phyloP scores from a whole-genome alignment of 1,140 invertebrate genomes.

The Drosophila mayri region DNA sequence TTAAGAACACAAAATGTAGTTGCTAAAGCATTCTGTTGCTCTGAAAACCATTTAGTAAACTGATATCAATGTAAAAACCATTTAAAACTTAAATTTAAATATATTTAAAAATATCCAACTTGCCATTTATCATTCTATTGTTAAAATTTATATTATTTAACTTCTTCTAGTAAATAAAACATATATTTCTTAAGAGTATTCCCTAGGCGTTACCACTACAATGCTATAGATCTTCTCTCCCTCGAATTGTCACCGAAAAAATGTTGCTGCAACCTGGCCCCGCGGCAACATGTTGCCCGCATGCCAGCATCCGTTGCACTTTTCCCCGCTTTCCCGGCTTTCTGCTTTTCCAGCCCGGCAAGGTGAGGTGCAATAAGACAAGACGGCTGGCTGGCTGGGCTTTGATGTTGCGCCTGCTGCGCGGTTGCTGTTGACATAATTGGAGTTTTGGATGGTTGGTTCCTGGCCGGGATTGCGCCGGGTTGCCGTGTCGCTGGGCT shows the following conservation, averaged over 20 bases:
- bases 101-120: too few relatives aligned
- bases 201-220: fast-evolving
- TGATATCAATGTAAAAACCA: too few relatives aligned
- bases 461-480: constrained; percentile 39
- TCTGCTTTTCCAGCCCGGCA: constrained; percentile 4
- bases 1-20: too few relatives aligned
- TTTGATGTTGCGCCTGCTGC: constrained; percentile 76
- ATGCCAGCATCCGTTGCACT: constrained; percentile 44
- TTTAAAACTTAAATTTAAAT: background rate
- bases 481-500: constrained; percentile 27
- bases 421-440: constrained; percentile 82
- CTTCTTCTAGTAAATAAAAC: too few relatives aligned
- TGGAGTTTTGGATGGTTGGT: constrained; percentile 72
- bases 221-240: background rate
- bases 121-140: fast-evolving
- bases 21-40: too few relatives aligned
- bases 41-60: background rate
- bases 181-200: background rate
- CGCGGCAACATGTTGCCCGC: constrained; percentile 39
- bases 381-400: constrained; percentile 51
- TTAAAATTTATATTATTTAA: too few relatives aligned
- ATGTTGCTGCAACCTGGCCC: constrained; percentile 36
- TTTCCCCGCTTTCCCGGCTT: constrained; percentile 22
- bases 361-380: constrained; percentile 25
- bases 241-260: constrained; percentile 28